These are phyloP conservation scores for Drosophila lini DNA, from an alignment of 1,140 invertebrate species.

Conservation along the genomic window DNA sequence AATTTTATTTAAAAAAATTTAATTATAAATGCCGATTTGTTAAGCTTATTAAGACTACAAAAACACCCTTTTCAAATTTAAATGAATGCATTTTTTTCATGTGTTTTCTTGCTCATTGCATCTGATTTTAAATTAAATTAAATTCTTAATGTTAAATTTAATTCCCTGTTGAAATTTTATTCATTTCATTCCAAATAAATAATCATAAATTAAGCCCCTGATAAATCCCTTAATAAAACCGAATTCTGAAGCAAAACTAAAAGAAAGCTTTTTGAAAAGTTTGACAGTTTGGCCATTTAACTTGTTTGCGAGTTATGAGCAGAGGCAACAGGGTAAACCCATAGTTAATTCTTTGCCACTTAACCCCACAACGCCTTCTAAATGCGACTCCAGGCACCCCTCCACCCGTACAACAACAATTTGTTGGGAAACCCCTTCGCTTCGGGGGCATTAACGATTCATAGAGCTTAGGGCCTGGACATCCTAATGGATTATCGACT, in stretches of 20 bases:
- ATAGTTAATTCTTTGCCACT: slow-evolving; percentile 17
- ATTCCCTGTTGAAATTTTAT: too few species aligned
- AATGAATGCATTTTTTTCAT: too few species aligned
- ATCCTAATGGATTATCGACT: slow-evolving; percentile 62
- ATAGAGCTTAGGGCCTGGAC: slow-evolving; percentile 43
- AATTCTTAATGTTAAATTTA: too few species aligned
- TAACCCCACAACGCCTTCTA: slow-evolving; percentile 1
- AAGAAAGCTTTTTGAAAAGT: slow-evolving; percentile 10
- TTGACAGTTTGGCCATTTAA: slow-evolving; percentile 25
- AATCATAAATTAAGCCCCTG: not conserved
- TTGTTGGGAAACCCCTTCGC: not conserved
- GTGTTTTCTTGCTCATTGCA: too few species aligned
- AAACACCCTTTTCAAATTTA: too few species aligned
- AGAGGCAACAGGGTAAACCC: not conserved
- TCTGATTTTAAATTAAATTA: too few species aligned
- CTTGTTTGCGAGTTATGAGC: slow-evolving; percentile 4
- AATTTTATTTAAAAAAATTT: too few species aligned
- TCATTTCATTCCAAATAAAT: not conserved
- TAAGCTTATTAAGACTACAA: too few species aligned
- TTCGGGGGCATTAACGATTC: slow-evolving; percentile 46
- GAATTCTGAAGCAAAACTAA: not conserved
- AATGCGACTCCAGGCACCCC: not conserved
- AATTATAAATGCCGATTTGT: too few species aligned
- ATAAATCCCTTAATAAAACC: not conserved
- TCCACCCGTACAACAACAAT: too few species aligned